A percentile compares a stretch with the other conserved stretches of the same genome.
These are phyloP conservation scores for Tachina lurida DNA, from an alignment of 2,888 invertebrate species.

Conservation along the genomic window DNA sequence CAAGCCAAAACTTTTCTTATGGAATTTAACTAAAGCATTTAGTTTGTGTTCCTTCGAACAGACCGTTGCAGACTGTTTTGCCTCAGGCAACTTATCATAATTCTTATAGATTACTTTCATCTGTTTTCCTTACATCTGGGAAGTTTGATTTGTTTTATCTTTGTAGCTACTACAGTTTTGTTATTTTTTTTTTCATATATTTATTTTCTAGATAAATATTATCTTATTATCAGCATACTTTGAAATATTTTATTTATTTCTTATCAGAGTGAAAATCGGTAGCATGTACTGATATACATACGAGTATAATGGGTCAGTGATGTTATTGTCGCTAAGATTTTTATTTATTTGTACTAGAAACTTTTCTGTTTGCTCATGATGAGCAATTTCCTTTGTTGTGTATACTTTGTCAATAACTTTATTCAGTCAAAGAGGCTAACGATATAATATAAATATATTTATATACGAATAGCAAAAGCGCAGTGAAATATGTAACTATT, in stretches of 20 bases:
- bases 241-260: constrained; percentile 7
- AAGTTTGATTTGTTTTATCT: constrained; percentile 34
- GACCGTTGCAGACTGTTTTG: constrained; percentile 40
- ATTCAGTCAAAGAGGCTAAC: not conserved
- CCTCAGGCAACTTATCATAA: constrained; percentile 9
- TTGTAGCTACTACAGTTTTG: not conserved
- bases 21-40: not conserved
- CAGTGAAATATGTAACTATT: too few relatives aligned
- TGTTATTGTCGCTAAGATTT: constrained; percentile 2
- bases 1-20: not conserved
- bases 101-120: constrained; percentile 58
- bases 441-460: too few relatives aligned
- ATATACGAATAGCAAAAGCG: too few relatives aligned
- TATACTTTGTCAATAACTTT: not conserved
- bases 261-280: constrained; percentile 23
- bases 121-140: not conserved
- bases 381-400: not conserved
- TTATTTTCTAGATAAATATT: constrained; percentile 1
- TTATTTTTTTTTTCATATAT: not conserved
- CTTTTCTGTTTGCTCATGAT: not conserved
- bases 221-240: constrained; percentile 50
- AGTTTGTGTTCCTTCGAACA: constrained; percentile 21
- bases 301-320: constrained; percentile 3
- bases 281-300: constrained; percentile 2
- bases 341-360: not conserved